Base-by-base conservation (phyloP, 2,113 vertebrate genomes). In the Ctenodactylus gundi region DNA sequence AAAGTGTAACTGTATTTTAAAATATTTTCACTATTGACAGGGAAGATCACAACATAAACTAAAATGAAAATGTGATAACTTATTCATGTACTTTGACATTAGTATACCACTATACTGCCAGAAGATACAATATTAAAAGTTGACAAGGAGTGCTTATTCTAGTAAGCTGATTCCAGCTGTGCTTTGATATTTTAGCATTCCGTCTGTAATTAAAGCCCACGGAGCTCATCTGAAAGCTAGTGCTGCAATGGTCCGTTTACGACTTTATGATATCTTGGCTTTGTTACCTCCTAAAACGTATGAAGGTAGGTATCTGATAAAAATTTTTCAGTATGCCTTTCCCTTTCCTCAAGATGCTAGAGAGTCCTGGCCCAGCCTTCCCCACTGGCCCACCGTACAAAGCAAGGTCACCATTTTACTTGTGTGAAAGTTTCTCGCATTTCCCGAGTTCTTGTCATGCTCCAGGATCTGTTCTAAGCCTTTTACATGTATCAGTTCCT, bases 211-310 rank as follows among this genome's bases (percentile, higher is more conserved):
- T 96, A 99, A 99, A 97, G 99, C 99, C 57, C 99, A 99, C 0
- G 99, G 99, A 77, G 99, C 99, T 97, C 99, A 99, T 93, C 98
- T 99, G 97, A 99, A 99, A 98, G 99, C 99, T 80, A 99, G 99
- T 91, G 99, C 99, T 73, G 99, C 99, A 51, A 99, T 99, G 99
- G 99, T 99, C 93, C 99, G 99, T 73, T 99, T 99, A 97, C 97
- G 99, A 88, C 98, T 99, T 89, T 99, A 99, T 31, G 99, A 99
- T 97, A 99, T 99, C 96, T 98, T 99, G 98, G 99, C 99, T 95
- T 99, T 99, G 49, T 98, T 99, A 96, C 99, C 99, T 92, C 99
- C 99, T 0, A 99, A 99, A 98, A 99, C 99, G 2, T 99, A 99
- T 3, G 99, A 99, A 99, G 99, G 99, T 99, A 99, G 97, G 49